Evolutionary conservation across 2,888 invertebrate species (phyloP).

Genomic region (Tricholauxania praeusta): DNA sequence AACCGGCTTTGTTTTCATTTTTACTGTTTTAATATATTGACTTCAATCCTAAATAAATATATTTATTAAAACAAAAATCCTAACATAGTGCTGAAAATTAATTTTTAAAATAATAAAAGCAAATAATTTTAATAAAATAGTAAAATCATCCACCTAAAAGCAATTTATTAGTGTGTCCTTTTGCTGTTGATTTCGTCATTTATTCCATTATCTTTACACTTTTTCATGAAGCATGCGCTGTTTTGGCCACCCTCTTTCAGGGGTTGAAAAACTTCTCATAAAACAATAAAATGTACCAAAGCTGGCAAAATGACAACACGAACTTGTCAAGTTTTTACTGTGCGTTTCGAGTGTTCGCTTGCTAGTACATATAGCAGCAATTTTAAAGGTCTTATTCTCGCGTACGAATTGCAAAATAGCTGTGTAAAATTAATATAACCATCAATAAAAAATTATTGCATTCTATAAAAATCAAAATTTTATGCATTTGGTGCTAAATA

Average conservation of each 20-base stretch:
- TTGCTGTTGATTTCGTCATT: not conserved
- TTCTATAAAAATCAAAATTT: conserved; percentile 19
- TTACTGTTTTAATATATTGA: no score
- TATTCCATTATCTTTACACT: not conserved
- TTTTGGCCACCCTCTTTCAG: conserved; percentile 1
- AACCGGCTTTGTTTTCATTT: no score
- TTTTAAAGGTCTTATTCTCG: no score
- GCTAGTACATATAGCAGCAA: no score
- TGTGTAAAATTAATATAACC: not conserved
- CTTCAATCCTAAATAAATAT: no score
- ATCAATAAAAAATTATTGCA: conserved; percentile 26
- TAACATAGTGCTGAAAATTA: no score
- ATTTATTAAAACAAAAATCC: no score
- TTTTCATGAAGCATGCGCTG: conserved; percentile 23
- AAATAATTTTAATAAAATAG: conserved; percentile 37
- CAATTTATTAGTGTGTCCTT: not conserved
- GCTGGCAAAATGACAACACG: no score
- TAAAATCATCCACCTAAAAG: conserved; percentile 17
- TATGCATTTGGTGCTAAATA: not conserved
- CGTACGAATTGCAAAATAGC: not conserved
- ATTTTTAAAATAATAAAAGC: not conserved
- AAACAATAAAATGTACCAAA: no score
- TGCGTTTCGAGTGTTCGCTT: not conserved
- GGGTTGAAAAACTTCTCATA: conserved; percentile 12
- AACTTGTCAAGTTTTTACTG: not conserved